Evolutionary conservation across 2,797 vertebrate genomes (phyloP).

Genomic region (Acropternis orthonyx): DNA sequence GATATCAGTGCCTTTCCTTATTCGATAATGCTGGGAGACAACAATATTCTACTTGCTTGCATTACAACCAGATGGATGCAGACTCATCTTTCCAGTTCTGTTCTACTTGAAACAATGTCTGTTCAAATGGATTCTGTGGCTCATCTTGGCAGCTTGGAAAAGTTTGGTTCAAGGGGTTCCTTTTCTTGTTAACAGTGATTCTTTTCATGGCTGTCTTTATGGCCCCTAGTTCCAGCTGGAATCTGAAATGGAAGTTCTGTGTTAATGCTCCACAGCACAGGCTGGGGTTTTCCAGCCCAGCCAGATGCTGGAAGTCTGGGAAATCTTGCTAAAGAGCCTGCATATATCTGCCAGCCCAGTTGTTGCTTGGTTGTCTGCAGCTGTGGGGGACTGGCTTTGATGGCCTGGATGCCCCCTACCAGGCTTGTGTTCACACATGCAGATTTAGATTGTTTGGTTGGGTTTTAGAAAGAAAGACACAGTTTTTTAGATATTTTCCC

Average conservation of each 20-base stretch:
- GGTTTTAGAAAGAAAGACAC: neutral
- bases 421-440: neutral
- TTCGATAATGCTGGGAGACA: neutral
- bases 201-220: neutral
- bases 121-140: neutral
- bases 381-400: neutral
- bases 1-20: neutral
- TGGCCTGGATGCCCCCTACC: neutral
- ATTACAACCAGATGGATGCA: neutral
- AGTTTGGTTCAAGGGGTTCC: neutral
- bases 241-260: neutral
- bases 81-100: neutral
- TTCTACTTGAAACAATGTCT: neutral
- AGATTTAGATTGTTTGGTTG: neutral
- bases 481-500: neutral
- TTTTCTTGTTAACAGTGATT: neutral
- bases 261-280: neutral
- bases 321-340: slow-evolving; percentile 10
- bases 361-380: neutral
- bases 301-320: neutral
- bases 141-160: neutral
- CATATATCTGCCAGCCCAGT: neutral
- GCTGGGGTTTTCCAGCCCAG: neutral
- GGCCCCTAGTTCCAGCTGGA: neutral
- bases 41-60: neutral